phyloP scores from a whole-genome alignment of 2,113 vertebrate species.

The Psittacara wagleri region DNA sequence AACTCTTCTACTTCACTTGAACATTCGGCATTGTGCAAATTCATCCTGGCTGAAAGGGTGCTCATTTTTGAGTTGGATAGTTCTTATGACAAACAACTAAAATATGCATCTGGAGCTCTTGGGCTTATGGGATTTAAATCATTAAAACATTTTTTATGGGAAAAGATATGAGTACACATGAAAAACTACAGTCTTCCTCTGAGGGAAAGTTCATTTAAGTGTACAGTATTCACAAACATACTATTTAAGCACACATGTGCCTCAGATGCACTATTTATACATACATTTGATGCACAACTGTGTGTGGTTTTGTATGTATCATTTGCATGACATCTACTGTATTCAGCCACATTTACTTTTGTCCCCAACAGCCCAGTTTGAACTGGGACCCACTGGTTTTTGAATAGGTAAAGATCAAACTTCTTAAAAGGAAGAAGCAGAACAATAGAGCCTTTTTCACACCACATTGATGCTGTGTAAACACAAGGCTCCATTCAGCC shows the following conservation, averaged over 20 bases:
- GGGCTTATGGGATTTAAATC: constrained; percentile 50
- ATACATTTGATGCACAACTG: background rate
- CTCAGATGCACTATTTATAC: background rate
- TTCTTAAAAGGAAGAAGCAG: background rate
- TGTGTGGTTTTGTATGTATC: background rate
- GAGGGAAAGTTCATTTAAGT: constrained; percentile 29
- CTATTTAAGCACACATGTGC: background rate
- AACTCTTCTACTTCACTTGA: background rate
- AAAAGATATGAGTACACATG: constrained; percentile 8
- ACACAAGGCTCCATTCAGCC: background rate
- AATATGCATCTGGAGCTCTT: constrained; percentile 50
- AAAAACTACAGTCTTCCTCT: background rate
- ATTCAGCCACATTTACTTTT: background rate
- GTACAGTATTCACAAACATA: background rate
- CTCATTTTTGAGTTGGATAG: background rate
- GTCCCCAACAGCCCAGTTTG: background rate
- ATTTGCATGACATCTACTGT: background rate
- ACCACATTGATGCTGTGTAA: background rate
- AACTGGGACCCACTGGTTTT: background rate
- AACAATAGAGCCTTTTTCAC: background rate
- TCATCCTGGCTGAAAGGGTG: background rate
- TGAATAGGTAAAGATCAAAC: background rate
- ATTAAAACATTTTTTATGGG: constrained; percentile 50
- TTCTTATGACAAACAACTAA: constrained; percentile 53
- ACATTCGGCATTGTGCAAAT: constrained; percentile 17